A percentile compares a stretch with the other conserved stretches of the same genome.
phyloP scores from a whole-genome alignment of 2,797 vertebrate species.

The Enteromius paludinosus region DNA sequence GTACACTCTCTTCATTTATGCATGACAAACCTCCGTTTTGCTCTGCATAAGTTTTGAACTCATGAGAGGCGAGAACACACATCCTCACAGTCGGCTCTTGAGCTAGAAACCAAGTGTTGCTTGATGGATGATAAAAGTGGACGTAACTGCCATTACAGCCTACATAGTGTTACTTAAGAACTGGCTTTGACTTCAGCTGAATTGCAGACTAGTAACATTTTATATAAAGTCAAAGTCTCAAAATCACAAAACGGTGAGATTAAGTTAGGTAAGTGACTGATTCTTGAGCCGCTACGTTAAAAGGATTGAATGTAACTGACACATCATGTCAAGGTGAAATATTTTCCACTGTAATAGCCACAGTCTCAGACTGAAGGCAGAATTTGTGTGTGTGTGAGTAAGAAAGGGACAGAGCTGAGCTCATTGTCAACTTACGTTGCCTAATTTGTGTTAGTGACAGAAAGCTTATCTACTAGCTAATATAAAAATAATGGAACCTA shows the following conservation, averaged over 20 bases:
- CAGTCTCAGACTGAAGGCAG: neutral
- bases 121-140: slow-evolving; percentile 2
- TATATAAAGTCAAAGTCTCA: neutral
- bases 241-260: neutral
- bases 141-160: neutral
- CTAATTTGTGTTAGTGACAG: neutral
- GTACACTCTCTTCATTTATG: neutral
- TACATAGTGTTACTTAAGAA: neutral
- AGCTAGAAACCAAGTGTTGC: slow-evolving; percentile 18
- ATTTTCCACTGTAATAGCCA: slow-evolving; percentile 12
- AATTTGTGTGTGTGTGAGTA: slow-evolving; percentile 8
- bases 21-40: slow-evolving; percentile 4
- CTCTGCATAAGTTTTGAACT: neutral
- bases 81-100: neutral
- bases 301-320: slow-evolving; percentile 26
- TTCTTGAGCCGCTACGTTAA: neutral
- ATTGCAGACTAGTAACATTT: slow-evolving; percentile 16
- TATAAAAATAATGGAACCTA: neutral
- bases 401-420: neutral
- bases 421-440: neutral
- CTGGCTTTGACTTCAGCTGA: neutral
- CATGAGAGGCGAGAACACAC: neutral
- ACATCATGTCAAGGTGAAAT: slow-evolving; percentile 15
- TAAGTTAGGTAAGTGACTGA: slow-evolving; percentile 7
- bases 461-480: neutral